Evolutionary conservation across 2,888 invertebrate genomes (phyloP), one percentile per base, ranked within the genome.

Genomic region (Pelosia muscerda): DNA sequence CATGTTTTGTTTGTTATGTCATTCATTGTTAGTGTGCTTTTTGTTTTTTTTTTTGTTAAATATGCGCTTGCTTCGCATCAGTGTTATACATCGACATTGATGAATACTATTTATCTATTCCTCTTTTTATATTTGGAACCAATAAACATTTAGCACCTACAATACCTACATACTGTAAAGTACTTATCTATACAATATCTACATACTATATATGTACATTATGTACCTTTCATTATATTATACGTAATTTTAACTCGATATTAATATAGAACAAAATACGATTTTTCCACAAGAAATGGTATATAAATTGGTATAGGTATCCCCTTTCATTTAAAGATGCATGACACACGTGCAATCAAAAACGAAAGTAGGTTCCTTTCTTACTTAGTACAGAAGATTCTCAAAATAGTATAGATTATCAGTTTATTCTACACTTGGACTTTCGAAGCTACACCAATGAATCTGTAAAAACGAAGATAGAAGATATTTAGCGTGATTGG

Each of bases 1-100:
- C 92, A 91, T 92, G 90, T 94, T 94, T 95, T 94, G 94, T 94
- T 94, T 93, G 92, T 93, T 93, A 90, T 91, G 91, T 92, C 92
- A 92, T 86, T 92, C 95, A 94, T 94, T 92, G 93, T 95, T 90
- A 91, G 93, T 95, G 95, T 94, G 94, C 94, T 94, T 93, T 88
- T 86, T 90, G 86, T 86, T 90, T 93, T 87, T 90, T 92, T 87
- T 49, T 88, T 84, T 81, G 82, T 87, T 85, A 70, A 83, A 84
- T 87, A 86, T 90, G 88, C 90, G 94, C 94, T 94, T 94, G 94
- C 94, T 94, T 94, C 86, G 84, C 89, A 84, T 85, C 79, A 84
- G 87, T 88, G 83, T 87, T 71, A 71, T 55, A 71, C 74, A 74
- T 75, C 66, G 66, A 66, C 72, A 64, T 66, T 59, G 69, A 82